phyloP scores from a whole-genome alignment of 2,888 invertebrate genomes.

The Oligia strigilis region DNA sequence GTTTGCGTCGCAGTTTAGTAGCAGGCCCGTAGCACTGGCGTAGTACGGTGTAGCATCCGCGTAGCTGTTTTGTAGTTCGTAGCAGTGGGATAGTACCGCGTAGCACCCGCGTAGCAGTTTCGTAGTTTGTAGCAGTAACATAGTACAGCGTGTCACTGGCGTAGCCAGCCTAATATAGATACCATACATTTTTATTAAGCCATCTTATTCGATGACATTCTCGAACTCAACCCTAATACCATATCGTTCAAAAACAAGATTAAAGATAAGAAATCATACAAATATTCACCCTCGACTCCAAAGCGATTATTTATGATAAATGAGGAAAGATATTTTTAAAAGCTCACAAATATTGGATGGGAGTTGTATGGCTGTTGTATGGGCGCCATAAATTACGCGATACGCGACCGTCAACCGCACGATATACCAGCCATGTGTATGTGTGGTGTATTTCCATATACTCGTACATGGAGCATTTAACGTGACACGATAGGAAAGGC shows the following conservation, averaged over 20 bases:
- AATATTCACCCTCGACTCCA: constrained; percentile 30
- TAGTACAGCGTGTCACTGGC: not conserved
- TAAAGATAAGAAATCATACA: constrained; percentile 14
- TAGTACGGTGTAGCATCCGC: not conserved
- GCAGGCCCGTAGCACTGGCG: not conserved
- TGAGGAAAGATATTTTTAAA: constrained; percentile 51
- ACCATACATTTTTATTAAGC: not conserved
- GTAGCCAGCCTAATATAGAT: not conserved
- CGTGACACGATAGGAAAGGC: not conserved
- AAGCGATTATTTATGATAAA: constrained; percentile 51
- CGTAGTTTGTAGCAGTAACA: not conserved
- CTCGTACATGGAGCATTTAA: not conserved
- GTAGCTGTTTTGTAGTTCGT: constrained; percentile 2
- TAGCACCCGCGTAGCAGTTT: not conserved
- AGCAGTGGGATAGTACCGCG: not conserved
- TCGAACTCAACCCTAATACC: not conserved
- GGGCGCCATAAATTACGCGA: constrained; percentile 36
- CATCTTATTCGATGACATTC: not conserved
- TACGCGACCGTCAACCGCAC: constrained; percentile 29
- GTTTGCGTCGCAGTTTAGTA: not conserved
- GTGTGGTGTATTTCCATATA: not conserved
- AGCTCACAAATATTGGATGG: constrained; percentile 29
- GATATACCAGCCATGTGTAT: not conserved
- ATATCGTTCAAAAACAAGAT: constrained; percentile 26
- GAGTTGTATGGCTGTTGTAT: constrained; percentile 48